phyloP scores from a whole-genome alignment of 2,797 vertebrate species.

The Hydrophis major region DNA sequence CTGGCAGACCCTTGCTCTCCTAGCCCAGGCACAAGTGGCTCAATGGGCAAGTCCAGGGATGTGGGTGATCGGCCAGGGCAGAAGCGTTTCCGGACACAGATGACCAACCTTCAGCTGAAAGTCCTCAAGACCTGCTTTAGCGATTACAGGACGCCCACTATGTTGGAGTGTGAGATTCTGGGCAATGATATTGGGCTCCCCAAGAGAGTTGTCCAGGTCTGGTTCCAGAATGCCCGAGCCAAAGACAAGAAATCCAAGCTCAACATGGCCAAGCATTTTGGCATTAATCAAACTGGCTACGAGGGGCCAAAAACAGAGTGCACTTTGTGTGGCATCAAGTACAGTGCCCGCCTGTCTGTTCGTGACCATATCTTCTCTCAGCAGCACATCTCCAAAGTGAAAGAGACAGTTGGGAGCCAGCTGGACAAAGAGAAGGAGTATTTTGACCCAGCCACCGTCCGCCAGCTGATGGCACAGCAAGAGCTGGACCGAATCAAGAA shows the following conservation, averaged over 20 bases:
- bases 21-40: constrained; percentile 88
- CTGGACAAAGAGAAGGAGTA: constrained; percentile 99
- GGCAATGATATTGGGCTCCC: constrained; percentile 99
- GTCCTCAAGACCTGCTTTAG: constrained; percentile 98
- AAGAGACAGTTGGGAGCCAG: constrained; percentile 98
- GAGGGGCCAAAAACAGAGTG: constrained; percentile 99
- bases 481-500: constrained; percentile 99
- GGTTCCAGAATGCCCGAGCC: constrained; percentile 99
- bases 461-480: constrained; percentile 99
- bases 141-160: constrained; percentile 98
- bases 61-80: constrained; percentile 94
- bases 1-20: constrained; percentile 96
- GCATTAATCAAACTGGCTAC: constrained; percentile 97
- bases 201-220: constrained; percentile 99
- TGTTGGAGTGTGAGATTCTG: constrained; percentile 99
- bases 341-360: constrained; percentile 96
- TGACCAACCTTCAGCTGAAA: constrained; percentile 99
- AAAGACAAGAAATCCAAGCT: constrained; percentile 99
- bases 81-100: constrained; percentile 99
- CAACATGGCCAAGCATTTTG: constrained; percentile 99
- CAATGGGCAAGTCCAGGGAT: constrained; percentile 89
- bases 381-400: constrained; percentile 99
- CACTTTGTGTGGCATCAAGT: constrained; percentile 98
- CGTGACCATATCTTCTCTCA: constrained; percentile 99
- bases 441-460: constrained; percentile 98